Conservation (phyloP, 2,797 vertebrate species). For the Tapirus indicus region DNA sequence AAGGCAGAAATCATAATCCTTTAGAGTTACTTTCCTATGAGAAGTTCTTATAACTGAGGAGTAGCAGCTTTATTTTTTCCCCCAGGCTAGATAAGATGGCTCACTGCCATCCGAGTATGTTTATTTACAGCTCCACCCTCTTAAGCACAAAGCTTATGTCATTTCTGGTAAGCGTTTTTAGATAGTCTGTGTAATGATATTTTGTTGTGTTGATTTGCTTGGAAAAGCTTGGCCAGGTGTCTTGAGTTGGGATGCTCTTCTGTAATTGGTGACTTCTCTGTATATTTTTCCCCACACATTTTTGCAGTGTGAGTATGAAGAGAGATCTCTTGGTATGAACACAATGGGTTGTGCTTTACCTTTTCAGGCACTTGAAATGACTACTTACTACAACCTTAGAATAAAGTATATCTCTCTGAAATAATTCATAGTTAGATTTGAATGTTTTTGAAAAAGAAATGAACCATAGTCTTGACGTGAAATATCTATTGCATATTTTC, state of each 20-base stretch:
- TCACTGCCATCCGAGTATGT: slow-evolving; percentile 18
- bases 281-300: background rate
- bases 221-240: background rate
- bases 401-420: background rate
- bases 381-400: too few species aligned
- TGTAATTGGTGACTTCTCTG: background rate
- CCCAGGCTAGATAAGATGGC: background rate
- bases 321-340: background rate
- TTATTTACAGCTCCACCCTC: slow-evolving; percentile 20
- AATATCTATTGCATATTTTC: background rate
- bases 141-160: slow-evolving; percentile 21
- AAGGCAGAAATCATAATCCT: slow-evolving; percentile 54
- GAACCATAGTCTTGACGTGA: background rate
- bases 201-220: slow-evolving; percentile 49
- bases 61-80: background rate
- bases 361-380: slow-evolving; percentile 47
- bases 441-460: slow-evolving; percentile 9
- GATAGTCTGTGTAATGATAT: background rate
- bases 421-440: slow-evolving; percentile 39
- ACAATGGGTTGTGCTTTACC: background rate
- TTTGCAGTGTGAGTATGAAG: background rate
- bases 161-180: slow-evolving; percentile 56
- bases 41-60: slow-evolving; percentile 18
- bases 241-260: background rate
- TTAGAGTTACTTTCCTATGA: slow-evolving; percentile 46